Evolutionary conservation across 1,140 invertebrate genomes (phyloP), one percentile per base, ranked within the genome.

Genomic region (Euwallacea similis): DNA sequence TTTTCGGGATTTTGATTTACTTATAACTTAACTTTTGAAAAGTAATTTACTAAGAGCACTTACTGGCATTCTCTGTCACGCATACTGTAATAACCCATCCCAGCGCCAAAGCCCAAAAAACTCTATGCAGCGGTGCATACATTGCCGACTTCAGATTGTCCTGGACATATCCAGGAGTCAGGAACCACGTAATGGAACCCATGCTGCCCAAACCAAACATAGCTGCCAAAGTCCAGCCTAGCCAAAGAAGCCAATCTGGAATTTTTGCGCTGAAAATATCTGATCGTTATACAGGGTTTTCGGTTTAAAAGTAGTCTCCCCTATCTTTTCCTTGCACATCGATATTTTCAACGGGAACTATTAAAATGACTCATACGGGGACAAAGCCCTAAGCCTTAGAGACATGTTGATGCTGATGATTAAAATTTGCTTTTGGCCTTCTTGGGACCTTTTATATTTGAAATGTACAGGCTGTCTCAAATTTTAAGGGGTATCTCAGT

Each of bases 51-150:
- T 1, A 33, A 33, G 21, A 33, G 1, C 75, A 68, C 16, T 65
- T 79, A 88, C 89, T 87, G 82, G 89, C 89, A 78, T 90, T 88
- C 9, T 88, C 87, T 65, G 90, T 90, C 64, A 88, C 85, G 75
- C 90, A 91, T 0, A 88, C 88, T 72, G 90, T 83, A 6, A 92
- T 84, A 46, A 91, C 82, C 90, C 91, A 92, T 0, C 88, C 87
- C 56, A 88, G 88, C 2, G 86, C 84, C 11, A 88, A 79, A 54
- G 87, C 86, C 89, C 89, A 91, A 0, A 86, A 84, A 3, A 86
- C 82, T 73, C 88, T 85, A 78, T 90, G 89, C 0, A 90, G 73
- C 0, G 88, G 86, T 44, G 88, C 86, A 76, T 90, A 92, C 0
- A 88, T 77, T 0, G 89, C 88, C 0, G 88, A 86, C 73, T 89